A percentile compares a stretch with the other conserved stretches of the same genome.
These are phyloP conservation scores for Danionella cerebrum DNA, from an alignment of 2,113 vertebrate species.

Conservation along the genomic window DNA sequence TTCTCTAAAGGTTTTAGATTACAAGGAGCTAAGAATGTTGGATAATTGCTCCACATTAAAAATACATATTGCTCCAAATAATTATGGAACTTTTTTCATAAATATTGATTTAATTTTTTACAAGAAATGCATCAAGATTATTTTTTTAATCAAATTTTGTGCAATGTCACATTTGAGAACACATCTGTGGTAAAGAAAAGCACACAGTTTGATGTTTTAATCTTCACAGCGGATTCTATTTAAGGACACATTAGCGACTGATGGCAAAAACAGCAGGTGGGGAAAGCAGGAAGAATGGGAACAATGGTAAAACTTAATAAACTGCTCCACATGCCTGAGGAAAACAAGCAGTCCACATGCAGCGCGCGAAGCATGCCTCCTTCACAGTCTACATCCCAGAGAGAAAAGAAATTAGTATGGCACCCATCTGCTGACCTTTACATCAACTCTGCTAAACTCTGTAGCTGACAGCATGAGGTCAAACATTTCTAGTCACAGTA, in stretches of 20 bases:
- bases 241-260: not conserved
- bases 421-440: conserved; percentile 4
- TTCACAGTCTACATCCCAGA: not conserved
- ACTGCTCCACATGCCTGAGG: not conserved
- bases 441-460: not conserved
- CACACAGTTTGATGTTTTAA: not conserved
- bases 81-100: too few relatives aligned
- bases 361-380: not conserved
- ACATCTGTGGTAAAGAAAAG: not conserved
- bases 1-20: too few relatives aligned
- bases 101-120: too few relatives aligned
- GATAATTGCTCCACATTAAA: too few relatives aligned
- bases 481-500: not conserved
- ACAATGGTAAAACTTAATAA: not conserved
- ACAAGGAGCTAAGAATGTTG: too few relatives aligned
- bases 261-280: not conserved
- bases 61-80: too few relatives aligned
- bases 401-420: not conserved
- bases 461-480: not conserved
- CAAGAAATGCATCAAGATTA: too few relatives aligned
- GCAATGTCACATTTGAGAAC: not conserved
- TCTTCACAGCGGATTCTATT: not conserved
- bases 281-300: not conserved
- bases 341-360: conserved; percentile 12
- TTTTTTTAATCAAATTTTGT: too few relatives aligned